phyloP scores from a whole-genome alignment of 1,140 invertebrate genomes.

The Ruditapes philippinarum region DNA sequence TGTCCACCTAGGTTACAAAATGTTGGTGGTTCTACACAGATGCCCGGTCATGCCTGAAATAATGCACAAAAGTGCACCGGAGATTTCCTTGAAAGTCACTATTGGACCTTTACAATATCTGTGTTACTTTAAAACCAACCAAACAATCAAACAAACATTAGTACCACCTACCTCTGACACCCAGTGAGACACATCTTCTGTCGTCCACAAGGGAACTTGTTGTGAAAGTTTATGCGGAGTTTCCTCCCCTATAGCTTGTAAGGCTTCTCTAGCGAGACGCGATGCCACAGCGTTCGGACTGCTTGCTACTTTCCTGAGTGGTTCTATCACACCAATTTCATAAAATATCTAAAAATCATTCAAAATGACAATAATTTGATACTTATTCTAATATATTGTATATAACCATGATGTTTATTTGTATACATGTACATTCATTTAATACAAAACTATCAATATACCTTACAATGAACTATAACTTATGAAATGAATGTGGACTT shows the following conservation, averaged over 20 bases:
- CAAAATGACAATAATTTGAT: neutral
- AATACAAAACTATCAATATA: no score
- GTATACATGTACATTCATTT: no score
- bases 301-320: conserved; percentile 98
- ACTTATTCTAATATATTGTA: no score
- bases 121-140: neutral
- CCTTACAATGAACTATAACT: no score
- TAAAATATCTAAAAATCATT: conserved; percentile 95
- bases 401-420: no score
- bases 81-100: no score
- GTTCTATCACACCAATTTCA: conserved; percentile 98
- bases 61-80: no score
- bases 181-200: conserved; percentile 98
- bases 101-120: no score
- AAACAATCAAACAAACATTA: neutral
- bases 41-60: no score
- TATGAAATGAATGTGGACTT: no score
- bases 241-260: conserved; percentile 98
- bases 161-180: conserved; percentile 92
- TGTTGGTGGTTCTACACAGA: no score
- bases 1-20: no score
- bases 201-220: conserved; percentile 99
- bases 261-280: conserved; percentile 98
- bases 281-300: conserved; percentile 99
- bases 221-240: conserved; percentile 99